phyloP scores from a whole-genome alignment of 2,113 vertebrate species.

The Octodon degus region DNA sequence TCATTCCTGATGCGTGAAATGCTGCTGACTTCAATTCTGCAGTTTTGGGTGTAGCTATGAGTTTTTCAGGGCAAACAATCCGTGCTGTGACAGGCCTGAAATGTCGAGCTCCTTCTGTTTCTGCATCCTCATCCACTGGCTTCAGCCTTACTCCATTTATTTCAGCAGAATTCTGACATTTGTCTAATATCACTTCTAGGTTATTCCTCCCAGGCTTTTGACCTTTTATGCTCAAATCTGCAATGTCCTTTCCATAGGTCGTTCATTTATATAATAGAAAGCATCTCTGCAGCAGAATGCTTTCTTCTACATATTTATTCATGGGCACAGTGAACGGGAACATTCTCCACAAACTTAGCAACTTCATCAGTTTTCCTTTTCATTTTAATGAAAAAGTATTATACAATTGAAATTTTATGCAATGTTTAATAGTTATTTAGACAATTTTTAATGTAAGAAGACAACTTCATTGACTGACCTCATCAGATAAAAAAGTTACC shows the following conservation, averaged over 20 bases:
- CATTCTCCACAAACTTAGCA: neutral
- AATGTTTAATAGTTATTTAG: neutral
- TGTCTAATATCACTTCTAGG: conserved; percentile 68
- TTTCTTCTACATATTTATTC: neutral
- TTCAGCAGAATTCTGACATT: conserved; percentile 65
- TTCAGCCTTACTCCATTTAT: conserved; percentile 62
- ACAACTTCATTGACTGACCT: neutral
- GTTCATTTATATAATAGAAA: conserved; percentile 44
- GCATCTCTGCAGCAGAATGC: conserved; percentile 8
- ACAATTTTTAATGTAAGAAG: neutral
- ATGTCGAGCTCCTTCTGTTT: neutral
- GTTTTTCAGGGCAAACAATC: neutral
- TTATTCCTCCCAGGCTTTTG: conserved; percentile 64
- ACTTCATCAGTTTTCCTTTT: neutral
- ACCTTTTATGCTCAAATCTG: conserved; percentile 67
- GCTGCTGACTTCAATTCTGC: neutral
- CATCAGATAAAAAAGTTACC: too few relatives aligned
- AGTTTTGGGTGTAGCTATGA: neutral
- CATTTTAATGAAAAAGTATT: neutral
- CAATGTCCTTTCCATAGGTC: conserved; percentile 63
- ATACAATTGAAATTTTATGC: neutral
- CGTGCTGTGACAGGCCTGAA: neutral
- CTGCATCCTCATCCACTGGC: neutral
- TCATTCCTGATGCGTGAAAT: neutral
- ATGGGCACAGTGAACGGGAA: neutral